These are phyloP conservation scores for Pantherophis guttatus DNA, from an alignment of 2,113 vertebrate species.

Conservation along the genomic window DNA sequence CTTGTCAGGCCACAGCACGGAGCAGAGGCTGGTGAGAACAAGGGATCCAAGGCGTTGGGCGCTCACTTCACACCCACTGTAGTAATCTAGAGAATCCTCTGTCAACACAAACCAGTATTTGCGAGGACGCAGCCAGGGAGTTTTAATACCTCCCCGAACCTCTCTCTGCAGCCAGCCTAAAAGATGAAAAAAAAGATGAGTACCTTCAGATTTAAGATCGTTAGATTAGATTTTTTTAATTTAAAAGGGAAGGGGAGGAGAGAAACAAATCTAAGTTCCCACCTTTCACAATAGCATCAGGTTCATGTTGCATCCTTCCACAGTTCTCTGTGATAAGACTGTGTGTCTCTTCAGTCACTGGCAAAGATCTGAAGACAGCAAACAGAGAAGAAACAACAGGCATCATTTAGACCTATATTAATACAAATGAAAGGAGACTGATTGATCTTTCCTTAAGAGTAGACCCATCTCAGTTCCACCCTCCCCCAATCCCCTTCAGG, in stretches of 20 bases:
- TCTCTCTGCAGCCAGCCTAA: conserved; percentile 92
- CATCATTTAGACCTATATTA: not conserved
- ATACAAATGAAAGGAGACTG: not conserved
- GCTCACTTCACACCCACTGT: conserved; percentile 82
- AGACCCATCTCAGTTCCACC: no score
- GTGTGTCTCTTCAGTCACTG: conserved; percentile 83
- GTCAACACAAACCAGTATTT: conserved; percentile 94
- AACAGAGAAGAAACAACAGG: not conserved
- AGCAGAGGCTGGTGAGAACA: conserved; percentile 93
- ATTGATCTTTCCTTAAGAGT: not conserved
- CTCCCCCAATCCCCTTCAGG: not conserved
- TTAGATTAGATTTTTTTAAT: not conserved
- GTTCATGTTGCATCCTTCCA: conserved; percentile 78
- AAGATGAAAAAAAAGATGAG: not conserved
- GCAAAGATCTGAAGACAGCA: conserved; percentile 67
- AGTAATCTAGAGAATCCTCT: conserved; percentile 90
- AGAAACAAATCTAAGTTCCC: conserved; percentile 21
- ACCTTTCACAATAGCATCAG: conserved; percentile 88
- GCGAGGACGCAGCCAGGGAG: conserved; percentile 85
- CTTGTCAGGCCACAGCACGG: conserved; percentile 92
- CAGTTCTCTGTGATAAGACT: conserved; percentile 85
- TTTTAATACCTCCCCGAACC: conserved; percentile 73
- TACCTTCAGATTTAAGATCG: not conserved
- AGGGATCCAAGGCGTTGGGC: conserved; percentile 84
- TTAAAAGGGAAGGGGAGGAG: no score